A percentile compares a stretch with the other conserved stretches of the same genome.
Evolutionary conservation across 2,797 vertebrate species (phyloP).

Genomic region (Allobates femoralis): DNA sequence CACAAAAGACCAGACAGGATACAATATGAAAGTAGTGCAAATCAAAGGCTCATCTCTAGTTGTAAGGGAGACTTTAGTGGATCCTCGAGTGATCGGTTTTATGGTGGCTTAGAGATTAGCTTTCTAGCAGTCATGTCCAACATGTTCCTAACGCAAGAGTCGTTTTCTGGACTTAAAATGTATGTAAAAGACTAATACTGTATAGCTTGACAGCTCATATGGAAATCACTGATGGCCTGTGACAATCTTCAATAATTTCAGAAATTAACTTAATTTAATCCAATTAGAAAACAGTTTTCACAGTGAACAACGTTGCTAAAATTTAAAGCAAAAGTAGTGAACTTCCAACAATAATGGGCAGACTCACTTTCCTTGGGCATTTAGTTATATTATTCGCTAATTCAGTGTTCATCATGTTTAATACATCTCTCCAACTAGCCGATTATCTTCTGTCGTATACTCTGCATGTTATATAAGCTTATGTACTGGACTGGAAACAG

Average conservation of each 20-base stretch:
- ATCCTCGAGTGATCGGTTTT: background rate
- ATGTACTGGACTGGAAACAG: slow-evolving; percentile 13
- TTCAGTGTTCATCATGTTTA: slow-evolving; percentile 10
- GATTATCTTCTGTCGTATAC: background rate
- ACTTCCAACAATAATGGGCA: background rate
- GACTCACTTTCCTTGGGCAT: background rate
- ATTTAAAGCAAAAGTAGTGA: slow-evolving; percentile 14
- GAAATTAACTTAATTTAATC: slow-evolving; percentile 8
- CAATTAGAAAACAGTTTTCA: slow-evolving; percentile 43
- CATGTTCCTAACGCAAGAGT: background rate
- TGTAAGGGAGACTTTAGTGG: background rate
- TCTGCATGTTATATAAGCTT: background rate
- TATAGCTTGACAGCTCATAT: background rate
- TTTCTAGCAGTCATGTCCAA: background rate
- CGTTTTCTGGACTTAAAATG: background rate
- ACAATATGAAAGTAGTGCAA: too few relatives aligned
- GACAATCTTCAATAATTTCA: background rate
- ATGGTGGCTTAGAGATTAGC: background rate
- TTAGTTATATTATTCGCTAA: background rate
- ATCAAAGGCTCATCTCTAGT: background rate
- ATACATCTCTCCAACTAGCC: slow-evolving; percentile 19
- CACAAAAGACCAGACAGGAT: too few relatives aligned
- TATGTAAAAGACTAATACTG: slow-evolving; percentile 34
- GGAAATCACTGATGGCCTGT: background rate
- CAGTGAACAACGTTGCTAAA: slow-evolving; percentile 40